phyloP scores from a whole-genome alignment of 2,113 vertebrate species.

The Lepidothrix coronata region DNA sequence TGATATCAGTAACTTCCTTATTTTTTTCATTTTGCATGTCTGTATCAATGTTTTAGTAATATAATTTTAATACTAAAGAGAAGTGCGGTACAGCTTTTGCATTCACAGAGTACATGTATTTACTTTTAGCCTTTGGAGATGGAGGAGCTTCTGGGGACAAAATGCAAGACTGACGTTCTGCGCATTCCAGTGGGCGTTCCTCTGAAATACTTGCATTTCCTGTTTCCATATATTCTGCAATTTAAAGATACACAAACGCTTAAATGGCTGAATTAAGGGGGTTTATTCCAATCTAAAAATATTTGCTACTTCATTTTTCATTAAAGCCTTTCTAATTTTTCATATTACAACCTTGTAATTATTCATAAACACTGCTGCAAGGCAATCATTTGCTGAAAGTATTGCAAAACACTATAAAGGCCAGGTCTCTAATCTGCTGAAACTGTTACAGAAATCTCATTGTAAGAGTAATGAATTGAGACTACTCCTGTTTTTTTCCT shows the following conservation, averaged over 20 bases:
- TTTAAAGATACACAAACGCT: conserved; percentile 48
- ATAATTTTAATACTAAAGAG: background rate
- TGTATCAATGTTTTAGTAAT: background rate
- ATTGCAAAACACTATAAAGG: background rate
- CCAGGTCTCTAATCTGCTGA: background rate
- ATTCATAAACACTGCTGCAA: background rate
- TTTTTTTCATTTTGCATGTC: background rate
- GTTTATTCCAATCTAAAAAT: background rate
- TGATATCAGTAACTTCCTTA: background rate
- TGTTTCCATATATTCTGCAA: conserved; percentile 87
- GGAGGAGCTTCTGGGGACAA: conserved; percentile 84
- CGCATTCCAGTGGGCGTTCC: conserved; percentile 79
- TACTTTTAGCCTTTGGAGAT: conserved; percentile 89
- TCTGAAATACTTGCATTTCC: conserved; percentile 78
- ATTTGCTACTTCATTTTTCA: background rate
- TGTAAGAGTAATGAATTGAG: background rate
- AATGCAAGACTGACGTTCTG: conserved; percentile 80
- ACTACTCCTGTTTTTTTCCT: background rate
- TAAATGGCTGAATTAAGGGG: background rate
- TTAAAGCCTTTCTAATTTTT: background rate
- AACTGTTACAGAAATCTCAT: background rate
- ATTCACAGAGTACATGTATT: conserved; percentile 58
- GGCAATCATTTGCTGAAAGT: background rate
- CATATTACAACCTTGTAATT: background rate
- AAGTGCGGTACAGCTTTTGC: background rate